Evolutionary conservation across 2,888 invertebrate genomes (phyloP).

Genomic region (Nymphalis urticae): DNA sequence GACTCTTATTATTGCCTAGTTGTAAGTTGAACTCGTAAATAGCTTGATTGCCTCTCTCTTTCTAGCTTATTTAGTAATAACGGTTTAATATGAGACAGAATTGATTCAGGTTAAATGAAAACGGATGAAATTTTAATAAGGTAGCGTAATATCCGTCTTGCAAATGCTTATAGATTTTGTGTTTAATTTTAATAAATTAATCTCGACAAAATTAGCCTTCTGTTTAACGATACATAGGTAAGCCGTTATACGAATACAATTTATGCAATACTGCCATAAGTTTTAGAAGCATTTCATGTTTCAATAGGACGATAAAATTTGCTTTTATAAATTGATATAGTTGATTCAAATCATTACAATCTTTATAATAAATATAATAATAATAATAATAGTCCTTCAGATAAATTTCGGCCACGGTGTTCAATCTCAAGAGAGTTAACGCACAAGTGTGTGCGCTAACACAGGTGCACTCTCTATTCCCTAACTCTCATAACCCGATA

Average conservation of each 20-base stretch:
- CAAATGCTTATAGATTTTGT: neutral
- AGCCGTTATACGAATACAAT: neutral
- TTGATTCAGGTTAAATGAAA: conserved; percentile 3
- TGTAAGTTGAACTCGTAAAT: conserved; percentile 11
- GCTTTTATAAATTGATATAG: no score
- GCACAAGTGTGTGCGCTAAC: no score
- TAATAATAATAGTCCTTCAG: no score
- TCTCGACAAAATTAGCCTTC: neutral
- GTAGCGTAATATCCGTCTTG: neutral
- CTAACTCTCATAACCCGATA: no score
- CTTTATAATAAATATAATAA: no score
- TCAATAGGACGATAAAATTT: no score
- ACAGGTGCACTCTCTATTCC: no score
- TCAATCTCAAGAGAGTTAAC: no score
- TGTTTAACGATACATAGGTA: neutral
- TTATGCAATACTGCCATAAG: no score
- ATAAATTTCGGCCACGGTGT: no score
- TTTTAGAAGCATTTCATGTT: no score
- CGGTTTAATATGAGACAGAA: conserved; percentile 1
- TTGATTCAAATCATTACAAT: no score
- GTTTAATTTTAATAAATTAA: conserved; percentile 1
- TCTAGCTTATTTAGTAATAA: neutral
- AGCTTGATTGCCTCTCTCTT: conserved; percentile 5
- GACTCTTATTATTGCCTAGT: conserved; percentile 16
- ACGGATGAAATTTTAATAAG: conserved; percentile 9